Conservation (phyloP, 2,888 invertebrate genomes). For the Chrysotoxum bicinctum region DNA sequence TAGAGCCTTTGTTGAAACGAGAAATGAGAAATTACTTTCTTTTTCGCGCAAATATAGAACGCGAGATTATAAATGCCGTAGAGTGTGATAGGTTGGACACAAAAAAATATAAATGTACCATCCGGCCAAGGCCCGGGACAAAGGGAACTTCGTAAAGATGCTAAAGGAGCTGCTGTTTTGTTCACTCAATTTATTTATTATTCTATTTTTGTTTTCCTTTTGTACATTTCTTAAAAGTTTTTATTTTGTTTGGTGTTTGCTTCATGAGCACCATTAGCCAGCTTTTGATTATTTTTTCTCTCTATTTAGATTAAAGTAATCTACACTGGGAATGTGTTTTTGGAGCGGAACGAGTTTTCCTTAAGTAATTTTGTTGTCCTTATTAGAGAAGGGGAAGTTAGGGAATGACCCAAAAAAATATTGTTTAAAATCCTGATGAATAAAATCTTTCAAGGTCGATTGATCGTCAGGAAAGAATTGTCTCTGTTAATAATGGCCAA, state of each 20-base stretch:
- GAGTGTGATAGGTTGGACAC: constrained; percentile 1
- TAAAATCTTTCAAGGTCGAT: not conserved
- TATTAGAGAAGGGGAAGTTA: not conserved
- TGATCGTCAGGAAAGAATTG: not conserved
- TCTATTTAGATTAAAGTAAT: constrained; percentile 12
- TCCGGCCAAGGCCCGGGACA: not conserved
- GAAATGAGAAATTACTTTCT: constrained; percentile 65
- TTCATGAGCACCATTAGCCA: constrained; percentile 59
- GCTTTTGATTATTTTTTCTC: constrained; percentile 39
- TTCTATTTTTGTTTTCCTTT: constrained; percentile 15
- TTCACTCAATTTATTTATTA: constrained; percentile 36
- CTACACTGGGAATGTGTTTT: constrained; percentile 2
- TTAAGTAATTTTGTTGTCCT: not conserved
- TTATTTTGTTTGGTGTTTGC: constrained; percentile 25
- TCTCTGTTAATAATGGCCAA: not conserved
- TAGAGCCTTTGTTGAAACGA: constrained; percentile 51
- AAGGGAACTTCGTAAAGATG: constrained; percentile 9
- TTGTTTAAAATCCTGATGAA: not conserved
- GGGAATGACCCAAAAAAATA: not conserved
- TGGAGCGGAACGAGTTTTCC: not conserved
- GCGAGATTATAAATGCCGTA: constrained; percentile 41
- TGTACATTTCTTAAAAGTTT: constrained; percentile 10
- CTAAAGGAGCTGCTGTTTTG: constrained; percentile 6
- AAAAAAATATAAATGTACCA: not conserved
- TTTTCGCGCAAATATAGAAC: constrained; percentile 65